A percentile compares a stretch with the other conserved stretches of the same genome.
Conservation (phyloP, 1,140 invertebrate genomes). For the Orussus abietinus region DNA sequence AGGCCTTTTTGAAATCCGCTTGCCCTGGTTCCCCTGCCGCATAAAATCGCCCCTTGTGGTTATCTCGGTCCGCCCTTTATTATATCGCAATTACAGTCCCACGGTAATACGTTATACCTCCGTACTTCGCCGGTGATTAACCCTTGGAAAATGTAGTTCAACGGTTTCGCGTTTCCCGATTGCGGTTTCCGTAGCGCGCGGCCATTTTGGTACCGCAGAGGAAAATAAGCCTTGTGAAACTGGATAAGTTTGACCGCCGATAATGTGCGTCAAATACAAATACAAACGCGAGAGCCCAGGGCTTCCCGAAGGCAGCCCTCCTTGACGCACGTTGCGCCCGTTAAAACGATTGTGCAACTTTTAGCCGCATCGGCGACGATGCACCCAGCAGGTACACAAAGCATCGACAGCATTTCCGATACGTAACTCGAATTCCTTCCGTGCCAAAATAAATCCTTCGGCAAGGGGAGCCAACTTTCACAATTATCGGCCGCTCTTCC, state of each 20-base stretch:
- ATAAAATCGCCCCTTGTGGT: conserved; percentile 5
- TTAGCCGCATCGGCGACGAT: no score
- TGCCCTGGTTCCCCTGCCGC: no score
- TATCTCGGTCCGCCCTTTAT: conserved; percentile 8
- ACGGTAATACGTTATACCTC: conserved; percentile 4
- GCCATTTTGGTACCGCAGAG: conserved; percentile 10
- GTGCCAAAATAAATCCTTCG: no score
- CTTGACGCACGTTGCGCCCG: no score
- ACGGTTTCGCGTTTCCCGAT: conserved; percentile 5
- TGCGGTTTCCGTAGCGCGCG: conserved; percentile 2
- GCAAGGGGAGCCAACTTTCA: no score
- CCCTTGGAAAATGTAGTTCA: conserved; percentile 10
- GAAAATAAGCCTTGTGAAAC: conserved; percentile 5
- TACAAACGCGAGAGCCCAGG: background rate
- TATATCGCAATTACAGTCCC: conserved; percentile 9
- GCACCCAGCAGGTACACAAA: no score
- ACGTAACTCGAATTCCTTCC: no score
- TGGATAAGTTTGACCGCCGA: conserved; percentile 1
- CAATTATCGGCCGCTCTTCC: conserved; percentile 1
- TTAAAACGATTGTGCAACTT: no score
- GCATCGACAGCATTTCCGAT: no score
- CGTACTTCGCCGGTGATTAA: conserved; percentile 4
- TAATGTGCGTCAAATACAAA: background rate
- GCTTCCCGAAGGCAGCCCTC: no score
- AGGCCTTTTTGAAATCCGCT: background rate